A percentile compares a stretch with the other conserved stretches of the same genome.
Evolutionary conservation across 1,140 invertebrate species (phyloP).

Genomic region (Amyelois transitella): DNA sequence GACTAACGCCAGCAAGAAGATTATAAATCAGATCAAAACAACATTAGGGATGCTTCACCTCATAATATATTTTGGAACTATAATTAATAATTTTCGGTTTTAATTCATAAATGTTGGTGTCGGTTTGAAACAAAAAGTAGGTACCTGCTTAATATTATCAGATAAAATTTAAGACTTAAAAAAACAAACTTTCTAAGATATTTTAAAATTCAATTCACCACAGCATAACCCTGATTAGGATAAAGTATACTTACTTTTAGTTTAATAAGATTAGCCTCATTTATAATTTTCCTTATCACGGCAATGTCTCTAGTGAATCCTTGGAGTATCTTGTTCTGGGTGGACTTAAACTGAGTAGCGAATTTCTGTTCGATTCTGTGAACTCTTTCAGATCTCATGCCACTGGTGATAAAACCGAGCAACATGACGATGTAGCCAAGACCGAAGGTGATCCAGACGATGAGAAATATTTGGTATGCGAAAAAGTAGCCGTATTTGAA

Average conservation of each 20-base stretch:
- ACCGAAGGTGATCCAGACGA: conserved; percentile 92
- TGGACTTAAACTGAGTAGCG: conserved; percentile 82
- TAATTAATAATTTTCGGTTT: too few species aligned
- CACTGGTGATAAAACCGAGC: conserved; percentile 86
- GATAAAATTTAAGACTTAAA: too few species aligned
- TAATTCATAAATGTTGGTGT: too few species aligned
- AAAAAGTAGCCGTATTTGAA: conserved; percentile 76
- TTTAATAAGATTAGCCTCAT: conserved; percentile 85
- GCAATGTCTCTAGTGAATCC: conserved; percentile 85
- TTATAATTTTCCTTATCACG: conserved; percentile 82
- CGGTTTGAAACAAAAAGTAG: too few species aligned
- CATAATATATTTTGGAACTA: too few species aligned
- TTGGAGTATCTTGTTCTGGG: conserved; percentile 84
- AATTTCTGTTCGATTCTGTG: conserved; percentile 84
- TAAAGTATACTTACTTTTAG: conserved; percentile 77
- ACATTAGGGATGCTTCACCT: too few species aligned
- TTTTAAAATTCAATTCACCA: too few species aligned
- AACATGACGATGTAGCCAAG: conserved; percentile 94
- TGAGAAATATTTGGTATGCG: conserved; percentile 83
- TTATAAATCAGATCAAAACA: too few species aligned
- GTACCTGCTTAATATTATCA: too few species aligned
- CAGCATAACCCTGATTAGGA: too few species aligned
- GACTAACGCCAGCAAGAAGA: too few species aligned
- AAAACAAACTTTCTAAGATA: too few species aligned
- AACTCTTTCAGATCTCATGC: conserved; percentile 82